Conservation (phyloP, 1,140 invertebrate species). For the Drosophila bocqueti region DNA sequence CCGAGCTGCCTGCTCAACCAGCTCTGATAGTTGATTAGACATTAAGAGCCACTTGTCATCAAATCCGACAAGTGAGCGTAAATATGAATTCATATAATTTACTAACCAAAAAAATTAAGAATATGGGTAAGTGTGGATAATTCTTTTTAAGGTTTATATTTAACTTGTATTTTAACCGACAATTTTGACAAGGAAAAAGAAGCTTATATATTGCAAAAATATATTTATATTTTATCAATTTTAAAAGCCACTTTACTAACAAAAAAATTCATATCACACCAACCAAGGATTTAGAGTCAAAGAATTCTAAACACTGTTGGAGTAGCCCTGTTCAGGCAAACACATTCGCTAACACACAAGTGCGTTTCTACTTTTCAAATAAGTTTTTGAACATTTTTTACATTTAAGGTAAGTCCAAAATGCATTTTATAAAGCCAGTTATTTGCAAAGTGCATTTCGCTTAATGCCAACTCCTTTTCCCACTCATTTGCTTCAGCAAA, state of each 20-base stretch:
- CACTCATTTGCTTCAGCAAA: background rate
- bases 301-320: background rate
- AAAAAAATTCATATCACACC: background rate
- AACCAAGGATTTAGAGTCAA: background rate
- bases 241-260: background rate
- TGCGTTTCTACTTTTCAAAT: background rate
- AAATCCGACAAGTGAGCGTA: slow-evolving; percentile 14
- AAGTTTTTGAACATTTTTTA: background rate
- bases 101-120: background rate
- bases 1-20: slow-evolving; percentile 39
- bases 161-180: background rate
- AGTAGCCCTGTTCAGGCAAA: background rate
- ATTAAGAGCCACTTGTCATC: slow-evolving; percentile 45
- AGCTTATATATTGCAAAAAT: too few relatives aligned
- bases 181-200: background rate
- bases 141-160: background rate
- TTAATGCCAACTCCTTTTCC: background rate
- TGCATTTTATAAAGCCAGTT: background rate
- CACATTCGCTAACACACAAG: background rate
- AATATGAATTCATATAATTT: slow-evolving; percentile 6
- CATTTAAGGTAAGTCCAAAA: background rate
- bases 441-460: background rate
- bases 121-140: background rate
- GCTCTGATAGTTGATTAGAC: slow-evolving; percentile 58
- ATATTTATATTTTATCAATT: background rate